These are phyloP conservation scores for Myzus persicae DNA, from an alignment of 1,140 invertebrate species.

Conservation along the genomic window DNA sequence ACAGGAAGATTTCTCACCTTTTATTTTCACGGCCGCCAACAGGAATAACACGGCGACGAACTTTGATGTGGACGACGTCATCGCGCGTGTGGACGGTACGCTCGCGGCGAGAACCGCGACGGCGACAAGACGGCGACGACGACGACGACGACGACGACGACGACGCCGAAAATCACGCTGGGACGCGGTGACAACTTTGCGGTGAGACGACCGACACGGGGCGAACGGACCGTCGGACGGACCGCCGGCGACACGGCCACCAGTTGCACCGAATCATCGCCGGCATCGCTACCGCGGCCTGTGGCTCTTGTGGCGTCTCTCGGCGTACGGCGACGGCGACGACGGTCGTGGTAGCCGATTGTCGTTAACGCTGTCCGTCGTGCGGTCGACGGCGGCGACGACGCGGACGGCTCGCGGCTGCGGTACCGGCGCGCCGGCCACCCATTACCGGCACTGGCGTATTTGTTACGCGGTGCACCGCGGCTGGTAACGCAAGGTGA, in stretches of 20 bases:
- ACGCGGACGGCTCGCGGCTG: background rate
- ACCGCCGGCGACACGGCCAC: conserved; percentile 24
- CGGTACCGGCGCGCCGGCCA: background rate
- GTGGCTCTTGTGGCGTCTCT: background rate
- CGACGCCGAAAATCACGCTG: background rate
- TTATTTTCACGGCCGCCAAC: conserved; percentile 29
- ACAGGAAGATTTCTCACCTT: background rate
- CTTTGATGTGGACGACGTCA: background rate
- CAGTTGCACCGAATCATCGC: conserved; percentile 24
- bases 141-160: background rate
- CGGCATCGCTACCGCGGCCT: background rate
- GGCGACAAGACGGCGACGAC: no score
- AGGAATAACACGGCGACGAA: background rate
- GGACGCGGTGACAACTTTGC: background rate
- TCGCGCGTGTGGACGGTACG: background rate
- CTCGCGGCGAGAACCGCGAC: background rate
- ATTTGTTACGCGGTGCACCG: background rate
- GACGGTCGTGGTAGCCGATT: background rate
- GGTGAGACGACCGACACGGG: background rate
- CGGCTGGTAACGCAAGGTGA: background rate
- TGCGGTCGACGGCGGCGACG: background rate
- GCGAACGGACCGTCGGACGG: conserved; percentile 21
- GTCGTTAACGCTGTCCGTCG: background rate
- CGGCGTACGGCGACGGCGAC: background rate
- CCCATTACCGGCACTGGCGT: background rate